A percentile compares a stretch with the other conserved stretches of the same genome.
These are phyloP conservation scores for Pelmatolapia mariae DNA, from an alignment of 2,113 vertebrate genomes.

Conservation along the genomic window DNA sequence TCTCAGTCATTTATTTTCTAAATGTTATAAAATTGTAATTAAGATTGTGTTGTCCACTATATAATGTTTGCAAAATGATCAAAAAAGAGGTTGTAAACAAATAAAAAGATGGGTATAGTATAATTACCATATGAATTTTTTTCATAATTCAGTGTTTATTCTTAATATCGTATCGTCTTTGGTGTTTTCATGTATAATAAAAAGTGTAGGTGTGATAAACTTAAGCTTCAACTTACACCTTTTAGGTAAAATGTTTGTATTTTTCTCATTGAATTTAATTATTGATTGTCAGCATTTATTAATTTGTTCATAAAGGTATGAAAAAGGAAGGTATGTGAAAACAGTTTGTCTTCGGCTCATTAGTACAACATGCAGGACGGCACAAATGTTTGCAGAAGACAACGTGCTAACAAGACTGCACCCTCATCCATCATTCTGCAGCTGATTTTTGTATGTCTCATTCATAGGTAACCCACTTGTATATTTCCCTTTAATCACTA, in stretches of 20 bases:
- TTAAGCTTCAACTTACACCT: background rate
- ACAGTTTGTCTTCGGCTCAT: background rate
- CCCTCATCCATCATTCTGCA: background rate
- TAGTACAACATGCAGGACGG: background rate
- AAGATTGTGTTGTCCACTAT: background rate
- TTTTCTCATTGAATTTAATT: background rate
- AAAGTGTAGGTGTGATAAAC: background rate
- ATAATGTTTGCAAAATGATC: background rate
- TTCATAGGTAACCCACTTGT: background rate
- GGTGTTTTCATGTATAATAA: background rate
- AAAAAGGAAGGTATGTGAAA: fast-evolving
- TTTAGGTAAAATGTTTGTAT: background rate
- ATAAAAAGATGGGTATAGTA: background rate
- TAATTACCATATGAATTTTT: background rate
- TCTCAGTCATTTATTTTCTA: background rate
- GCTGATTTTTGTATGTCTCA: background rate
- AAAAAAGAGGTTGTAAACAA: background rate
- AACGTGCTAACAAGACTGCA: background rate
- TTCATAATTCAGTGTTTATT: background rate
- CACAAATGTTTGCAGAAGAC: background rate
- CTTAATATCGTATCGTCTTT: background rate
- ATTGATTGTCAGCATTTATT: background rate
- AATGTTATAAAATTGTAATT: background rate
- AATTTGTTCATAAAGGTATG: background rate
- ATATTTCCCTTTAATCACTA: background rate